Evolutionary conservation across 2,888 invertebrate genomes (phyloP), one percentile per base, ranked within the genome.

Genomic region (Strigamia transsilvanica): DNA sequence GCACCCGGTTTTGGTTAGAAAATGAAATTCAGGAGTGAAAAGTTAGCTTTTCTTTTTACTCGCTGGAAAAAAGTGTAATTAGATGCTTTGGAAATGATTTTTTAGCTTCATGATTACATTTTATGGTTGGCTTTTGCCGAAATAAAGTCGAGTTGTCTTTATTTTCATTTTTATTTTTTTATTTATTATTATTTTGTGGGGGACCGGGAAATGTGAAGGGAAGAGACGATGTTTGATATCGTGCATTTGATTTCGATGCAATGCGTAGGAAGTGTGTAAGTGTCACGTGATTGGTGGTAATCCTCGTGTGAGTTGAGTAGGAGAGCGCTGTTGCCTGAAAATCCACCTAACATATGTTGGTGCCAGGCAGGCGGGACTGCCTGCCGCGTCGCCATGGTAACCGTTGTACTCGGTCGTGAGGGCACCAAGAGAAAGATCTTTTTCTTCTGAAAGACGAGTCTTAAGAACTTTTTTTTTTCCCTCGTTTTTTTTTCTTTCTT

Each of bases 281-380:
- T 66, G 61, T 66, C 61, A 66, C 61, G 61, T 66, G 61, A 66
- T 66, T 66, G 61, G 61, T 66, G 61, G 61, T 66, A 66, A 66
- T 66, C 61, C 61, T 66, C 61, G 61, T 66, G 61, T 66, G 23
- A 66, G 61, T 66, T 66, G 61, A 66, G 61, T 66, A 66, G 61
- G 18, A 21, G 61, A 66, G 61, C 61, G 78, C 78, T 32, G 27
- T 78, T 18, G 38, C 78, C 41, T 41, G 34, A 41, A 78, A 78
- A 78, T 78, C 78, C 78, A 78, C 78, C 78, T 78, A 78, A 78
- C 78, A 78, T 78, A 78, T 78, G 78, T 78, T 78, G 78, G 78
- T 78, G 78, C 78, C 78, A 78, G 27, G 81, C 46, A 51, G 61
- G 66, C 38, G 56, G 46, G 51, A 42, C 51, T 46, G 80, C 81